Percentiles rank a stretch among this genome's conserved stretches.
Evolutionary conservation across 1,140 invertebrate species (phyloP).

Genomic region (Cydia pomonella): DNA sequence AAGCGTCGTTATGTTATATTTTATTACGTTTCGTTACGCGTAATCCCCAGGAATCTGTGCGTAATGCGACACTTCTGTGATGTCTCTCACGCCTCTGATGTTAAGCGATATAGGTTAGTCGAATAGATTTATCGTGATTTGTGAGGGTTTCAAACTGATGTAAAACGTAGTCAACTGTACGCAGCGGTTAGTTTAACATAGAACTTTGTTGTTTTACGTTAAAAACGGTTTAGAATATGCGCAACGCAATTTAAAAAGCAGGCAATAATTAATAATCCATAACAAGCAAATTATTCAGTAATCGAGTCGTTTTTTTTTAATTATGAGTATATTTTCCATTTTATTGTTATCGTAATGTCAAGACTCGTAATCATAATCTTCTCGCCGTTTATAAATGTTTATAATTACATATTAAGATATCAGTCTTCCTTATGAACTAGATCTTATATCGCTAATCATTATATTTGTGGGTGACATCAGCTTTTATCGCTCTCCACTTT

Average conservation of each 20-base stretch:
- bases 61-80: conserved; percentile 23
- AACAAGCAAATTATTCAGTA: background rate
- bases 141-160: background rate
- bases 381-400: too few relatives aligned
- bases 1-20: conserved; percentile 45
- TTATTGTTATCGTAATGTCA: background rate
- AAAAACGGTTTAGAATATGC: too few relatives aligned
- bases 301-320: background rate
- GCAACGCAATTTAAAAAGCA: too few relatives aligned
- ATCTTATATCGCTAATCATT: background rate
- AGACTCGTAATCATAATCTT: background rate
- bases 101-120: background rate
- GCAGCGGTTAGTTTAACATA: background rate
- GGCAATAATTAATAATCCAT: too few relatives aligned
- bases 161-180: background rate
- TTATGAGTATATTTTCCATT: too few relatives aligned
- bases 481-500: background rate
- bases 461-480: background rate
- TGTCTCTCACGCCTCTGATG: conserved; percentile 12
- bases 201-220: background rate
- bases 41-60: conserved; percentile 49
- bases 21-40: conserved; percentile 47
- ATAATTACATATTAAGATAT: background rate
- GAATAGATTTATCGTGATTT: conserved; percentile 16
- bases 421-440: background rate